These are phyloP conservation scores for Brachionus rotundiformis DNA, from an alignment of 1,140 invertebrate genomes.

Conservation along the genomic window DNA sequence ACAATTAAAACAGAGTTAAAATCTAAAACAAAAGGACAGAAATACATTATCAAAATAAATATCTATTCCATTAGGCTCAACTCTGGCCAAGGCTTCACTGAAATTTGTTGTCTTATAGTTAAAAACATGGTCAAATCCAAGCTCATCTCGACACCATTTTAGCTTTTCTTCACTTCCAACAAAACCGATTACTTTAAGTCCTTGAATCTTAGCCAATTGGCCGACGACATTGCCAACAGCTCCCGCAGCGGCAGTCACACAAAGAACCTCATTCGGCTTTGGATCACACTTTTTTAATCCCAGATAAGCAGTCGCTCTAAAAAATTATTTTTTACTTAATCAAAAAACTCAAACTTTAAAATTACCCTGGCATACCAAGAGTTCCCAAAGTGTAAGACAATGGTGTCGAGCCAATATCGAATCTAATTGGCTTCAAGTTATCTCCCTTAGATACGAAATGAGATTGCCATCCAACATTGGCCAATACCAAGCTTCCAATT, in stretches of 20 bases:
- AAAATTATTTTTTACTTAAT: constrained; percentile 52
- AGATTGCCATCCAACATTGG: constrained; percentile 69
- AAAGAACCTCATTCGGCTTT: constrained; percentile 71
- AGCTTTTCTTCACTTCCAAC: constrained; percentile 72
- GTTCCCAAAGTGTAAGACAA: constrained; percentile 37
- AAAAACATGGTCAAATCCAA: constrained; percentile 70
- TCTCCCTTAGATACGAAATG: constrained; percentile 58
- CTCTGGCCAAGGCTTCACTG: constrained; percentile 65
- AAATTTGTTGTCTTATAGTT: constrained; percentile 72
- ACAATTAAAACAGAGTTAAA: not conserved
- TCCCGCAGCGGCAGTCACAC: constrained; percentile 67
- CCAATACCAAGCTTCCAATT: constrained; percentile 67
- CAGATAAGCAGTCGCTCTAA: constrained; percentile 73
- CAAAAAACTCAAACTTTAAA: not conserved
- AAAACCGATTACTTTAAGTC: constrained; percentile 71
- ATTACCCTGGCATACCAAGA: constrained; percentile 48
- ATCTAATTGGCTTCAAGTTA: constrained; percentile 22
- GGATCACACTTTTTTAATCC: constrained; percentile 74
- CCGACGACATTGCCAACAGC: constrained; percentile 74
- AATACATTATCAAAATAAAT: constrained; percentile 74
- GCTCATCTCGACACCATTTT: constrained; percentile 68
- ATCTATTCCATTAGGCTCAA: constrained; percentile 70
- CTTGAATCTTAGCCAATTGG: constrained; percentile 73
- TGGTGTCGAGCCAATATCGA: constrained; percentile 32
- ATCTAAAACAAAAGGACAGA: not conserved